Base-by-base conservation (phyloP, 2,797 vertebrate species). In the Gambusia yucatana region DNA sequence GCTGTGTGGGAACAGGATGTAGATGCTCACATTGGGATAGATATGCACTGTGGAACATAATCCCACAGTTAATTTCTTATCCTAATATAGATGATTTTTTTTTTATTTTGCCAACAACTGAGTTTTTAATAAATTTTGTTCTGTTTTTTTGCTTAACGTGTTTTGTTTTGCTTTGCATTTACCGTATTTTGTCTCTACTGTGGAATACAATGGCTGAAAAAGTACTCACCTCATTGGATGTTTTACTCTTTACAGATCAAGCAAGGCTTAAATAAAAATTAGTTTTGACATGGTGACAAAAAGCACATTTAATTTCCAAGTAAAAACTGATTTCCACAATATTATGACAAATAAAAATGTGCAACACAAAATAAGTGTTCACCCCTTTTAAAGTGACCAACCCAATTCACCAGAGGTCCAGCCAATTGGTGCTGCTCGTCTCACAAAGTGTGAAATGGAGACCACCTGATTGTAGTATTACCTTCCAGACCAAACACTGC, bases 41-140 rank as follows among this genome's bases (percentile, higher is more conserved):
- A 16, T 28, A 72, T 76, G 72, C 28, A 76, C n/a, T 85, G 46
- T 57, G 70, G 3, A 61, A 61, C 28, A 41, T 71, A 67, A 30
- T 46, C 8, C 14, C 4, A 2, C n/a, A 67, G 73, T 83, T 77
- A 28, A 76, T n/a, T n/a, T 65, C 57, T 30, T 50, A 3, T 77
- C 0, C 80, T 52, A 8, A n/a, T 84, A n/a, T 78, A 73, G 74
- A 72, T 0, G 39, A 14, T 43, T 67, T 79, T 0, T 75, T 44
- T 33, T 61, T 33, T 77, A 1, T 50, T 84, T 76, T 30, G n/a
- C 14, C 4, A n/a, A 71, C 8, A 17, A 10, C 33, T 16, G 16
- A 75, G 79, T 88, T 85, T 77, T 16, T 61, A 91, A 88, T 90
- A 88, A 88, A 90, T 59, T 47, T 61, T 61, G 11, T 43, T 17